Evolutionary conservation across 1,140 invertebrate species (phyloP), one percentile per base, ranked within the genome.

Genomic region (Philotrypesis tridentata): DNA sequence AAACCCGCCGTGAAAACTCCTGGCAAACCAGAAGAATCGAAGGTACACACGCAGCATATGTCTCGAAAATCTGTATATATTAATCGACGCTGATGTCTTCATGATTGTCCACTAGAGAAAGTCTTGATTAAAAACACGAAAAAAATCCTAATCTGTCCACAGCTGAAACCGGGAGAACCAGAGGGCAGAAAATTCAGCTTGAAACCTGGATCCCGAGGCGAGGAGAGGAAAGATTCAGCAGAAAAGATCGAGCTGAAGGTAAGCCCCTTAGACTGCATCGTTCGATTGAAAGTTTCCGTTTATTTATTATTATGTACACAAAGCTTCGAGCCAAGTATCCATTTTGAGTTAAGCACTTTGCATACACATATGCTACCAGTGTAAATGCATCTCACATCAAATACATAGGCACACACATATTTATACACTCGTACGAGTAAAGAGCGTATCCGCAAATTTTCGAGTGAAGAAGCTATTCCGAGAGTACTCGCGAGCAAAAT

Each of bases 171-270:
- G 4, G 67, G 89, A 29, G 89, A 89, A 33, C n/a, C 33, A n/a
- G 85, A 84, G 0, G 82, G 86, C 6, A 86, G 83, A 85, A 87
- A 72, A 82, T 75, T 73, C 0, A 90, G 90, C 63, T 85, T 92
- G 0, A 91, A 87, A 31, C 81, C 87, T n/a, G 83, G 63, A 7
- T 37, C 77, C 5, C 90, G 89, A 86, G 87, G 29, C 29, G 82
- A 79, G 8, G 88, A 90, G 29, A 89, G 89, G 74, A 91, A 90
- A 76, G 84, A 83, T 9, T 78, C 81, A 0, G 43, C 87, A 25
- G 88, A 90, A 43, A 91, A 90, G 70, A 78, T 90, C 8, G 89
- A 91, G 63, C 85, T 91, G 0, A 91, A 91, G 85, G 90, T 90
- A 79, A 89, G 87, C 14, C 9, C 61, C 3, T 29, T 21, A 25